These are phyloP conservation scores for Phaonia tiefii DNA, from an alignment of 2,888 invertebrate species.

Conservation along the genomic window DNA sequence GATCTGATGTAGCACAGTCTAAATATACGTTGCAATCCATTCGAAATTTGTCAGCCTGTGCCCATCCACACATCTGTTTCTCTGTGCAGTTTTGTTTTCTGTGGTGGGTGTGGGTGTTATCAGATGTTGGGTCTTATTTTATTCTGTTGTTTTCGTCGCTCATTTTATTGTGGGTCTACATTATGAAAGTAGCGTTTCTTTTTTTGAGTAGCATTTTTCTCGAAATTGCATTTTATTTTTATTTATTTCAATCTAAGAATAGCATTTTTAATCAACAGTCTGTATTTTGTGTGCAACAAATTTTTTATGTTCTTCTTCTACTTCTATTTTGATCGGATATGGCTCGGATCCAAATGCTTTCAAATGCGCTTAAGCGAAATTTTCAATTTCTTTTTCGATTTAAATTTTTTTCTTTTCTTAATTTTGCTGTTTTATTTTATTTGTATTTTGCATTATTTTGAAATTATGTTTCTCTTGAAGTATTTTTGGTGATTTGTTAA, in stretches of 20 bases:
- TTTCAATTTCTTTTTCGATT: slow-evolving; percentile 29
- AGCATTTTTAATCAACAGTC: slow-evolving; percentile 39
- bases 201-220: slow-evolving; percentile 12
- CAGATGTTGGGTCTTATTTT: not conserved
- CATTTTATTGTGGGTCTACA: not conserved
- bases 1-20: not conserved
- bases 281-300: slow-evolving; percentile 11
- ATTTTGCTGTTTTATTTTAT: slow-evolving; percentile 1
- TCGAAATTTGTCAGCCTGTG: not conserved
- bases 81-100: not conserved
- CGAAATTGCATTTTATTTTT: slow-evolving; percentile 45
- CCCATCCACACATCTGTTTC: not conserved
- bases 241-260: slow-evolving; percentile 45
- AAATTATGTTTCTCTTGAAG: not conserved
- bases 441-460: slow-evolving; percentile 8
- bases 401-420: slow-evolving; percentile 24
- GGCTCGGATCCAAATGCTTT: slow-evolving; percentile 52
- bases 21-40: not conserved
- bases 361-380: slow-evolving; percentile 55
- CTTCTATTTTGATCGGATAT: slow-evolving; percentile 33
- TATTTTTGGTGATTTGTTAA: not conserved
- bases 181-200: slow-evolving; percentile 32
- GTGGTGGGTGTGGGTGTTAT: not conserved
- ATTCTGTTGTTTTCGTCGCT: not conserved
- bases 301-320: slow-evolving; percentile 25